phyloP scores from a whole-genome alignment of 2,113 vertebrate species.

The Columba livia region DNA sequence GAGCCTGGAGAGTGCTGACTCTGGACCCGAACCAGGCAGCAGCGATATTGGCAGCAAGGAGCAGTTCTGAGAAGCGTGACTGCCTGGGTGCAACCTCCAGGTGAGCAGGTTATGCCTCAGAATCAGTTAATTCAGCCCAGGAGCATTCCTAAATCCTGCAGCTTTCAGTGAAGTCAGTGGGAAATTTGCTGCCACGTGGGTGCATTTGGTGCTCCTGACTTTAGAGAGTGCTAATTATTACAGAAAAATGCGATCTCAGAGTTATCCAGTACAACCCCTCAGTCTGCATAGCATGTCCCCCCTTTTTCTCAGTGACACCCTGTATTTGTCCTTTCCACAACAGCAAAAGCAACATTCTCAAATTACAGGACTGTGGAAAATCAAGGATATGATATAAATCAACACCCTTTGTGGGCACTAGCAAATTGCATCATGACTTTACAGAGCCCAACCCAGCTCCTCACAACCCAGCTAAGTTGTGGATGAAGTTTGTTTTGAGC shows the following conservation, averaged over 20 bases:
- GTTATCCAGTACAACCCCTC: neutral
- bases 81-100: neutral
- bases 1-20: neutral
- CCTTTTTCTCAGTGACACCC: neutral
- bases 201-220: neutral
- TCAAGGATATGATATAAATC: neutral
- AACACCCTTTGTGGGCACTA: neutral
- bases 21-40: neutral
- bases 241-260: neutral
- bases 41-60: neutral
- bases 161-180: neutral
- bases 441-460: neutral
- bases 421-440: neutral
- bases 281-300: rapidly evolving
- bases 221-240: neutral
- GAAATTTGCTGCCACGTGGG: neutral
- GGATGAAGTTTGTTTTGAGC: neutral
- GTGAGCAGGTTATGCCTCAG: neutral
- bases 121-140: neutral
- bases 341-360: neutral
- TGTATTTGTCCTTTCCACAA: neutral
- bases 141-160: neutral
- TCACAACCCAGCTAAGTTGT: neutral
- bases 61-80: neutral
- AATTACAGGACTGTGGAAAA: neutral